These are phyloP conservation scores for Ailurus styani DNA, from an alignment of 2,113 vertebrate species.

Conservation along the genomic window DNA sequence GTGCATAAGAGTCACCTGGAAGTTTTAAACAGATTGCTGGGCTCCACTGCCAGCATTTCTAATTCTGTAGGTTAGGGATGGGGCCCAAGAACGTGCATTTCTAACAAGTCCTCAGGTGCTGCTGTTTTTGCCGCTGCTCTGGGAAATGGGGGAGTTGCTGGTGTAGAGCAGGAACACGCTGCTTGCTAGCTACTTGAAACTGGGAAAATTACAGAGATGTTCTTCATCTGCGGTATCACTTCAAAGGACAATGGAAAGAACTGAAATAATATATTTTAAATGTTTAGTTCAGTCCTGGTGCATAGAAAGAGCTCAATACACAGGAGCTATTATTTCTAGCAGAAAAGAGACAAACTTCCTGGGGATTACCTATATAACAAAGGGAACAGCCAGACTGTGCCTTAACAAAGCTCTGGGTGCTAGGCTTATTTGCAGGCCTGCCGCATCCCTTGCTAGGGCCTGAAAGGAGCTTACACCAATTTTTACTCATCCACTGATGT, in stretches of 20 bases:
- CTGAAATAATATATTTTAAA: neutral
- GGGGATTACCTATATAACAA: neutral
- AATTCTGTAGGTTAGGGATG: neutral
- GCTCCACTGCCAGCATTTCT: neutral
- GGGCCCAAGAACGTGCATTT: neutral
- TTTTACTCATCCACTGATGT: neutral
- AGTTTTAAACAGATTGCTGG: neutral
- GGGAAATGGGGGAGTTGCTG: neutral
- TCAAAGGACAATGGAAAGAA: neutral
- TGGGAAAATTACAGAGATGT: neutral
- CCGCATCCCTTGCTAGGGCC: neutral
- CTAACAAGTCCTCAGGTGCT: neutral
- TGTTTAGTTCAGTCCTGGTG: neutral
- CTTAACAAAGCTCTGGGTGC: neutral
- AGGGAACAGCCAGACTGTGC: neutral
- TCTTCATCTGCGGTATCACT: neutral
- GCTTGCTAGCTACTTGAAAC: neutral
- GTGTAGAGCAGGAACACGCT: accelerated
- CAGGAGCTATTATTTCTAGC: neutral
- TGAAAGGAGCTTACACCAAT: neutral
- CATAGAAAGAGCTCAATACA: neutral
- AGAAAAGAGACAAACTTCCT: neutral
- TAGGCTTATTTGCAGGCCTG: neutral
- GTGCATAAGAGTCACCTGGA: neutral
- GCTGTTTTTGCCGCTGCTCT: too few relatives aligned